Percentiles rank a stretch among this genome's conserved stretches.
phyloP scores from a whole-genome alignment of 2,888 invertebrate genomes.

The Laothoe populi region DNA sequence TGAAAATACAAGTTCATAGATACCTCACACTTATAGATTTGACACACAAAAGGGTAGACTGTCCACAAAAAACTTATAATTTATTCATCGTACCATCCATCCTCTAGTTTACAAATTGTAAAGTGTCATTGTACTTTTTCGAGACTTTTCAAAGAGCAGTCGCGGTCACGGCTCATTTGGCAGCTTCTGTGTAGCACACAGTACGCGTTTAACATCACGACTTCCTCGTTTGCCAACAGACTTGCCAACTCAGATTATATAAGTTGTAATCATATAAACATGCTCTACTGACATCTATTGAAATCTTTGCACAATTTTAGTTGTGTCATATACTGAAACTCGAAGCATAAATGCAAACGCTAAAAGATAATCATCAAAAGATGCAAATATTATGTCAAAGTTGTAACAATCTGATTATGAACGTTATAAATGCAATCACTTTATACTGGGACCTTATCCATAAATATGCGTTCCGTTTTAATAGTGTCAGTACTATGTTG shows the following conservation, averaged over 20 bases:
- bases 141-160: conserved; percentile 21
- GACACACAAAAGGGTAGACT: background rate
- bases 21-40: background rate
- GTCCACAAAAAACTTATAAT: background rate
- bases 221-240: conserved; percentile 8
- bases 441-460: no score
- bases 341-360: no score
- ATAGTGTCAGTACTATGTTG: no score
- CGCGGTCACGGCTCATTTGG: conserved; percentile 28
- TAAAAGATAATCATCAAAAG: no score
- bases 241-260: background rate
- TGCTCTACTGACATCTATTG: background rate
- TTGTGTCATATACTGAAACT: no score
- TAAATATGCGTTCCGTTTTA: no score
- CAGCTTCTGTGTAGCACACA: conserved; percentile 32
- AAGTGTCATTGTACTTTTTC: conserved; percentile 22
- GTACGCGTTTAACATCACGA: conserved; percentile 33
- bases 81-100: background rate
- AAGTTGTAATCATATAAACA: background rate
- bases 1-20: background rate
- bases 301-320: background rate
- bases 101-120: background rate
- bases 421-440: background rate
- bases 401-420: background rate
- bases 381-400: background rate